Base-by-base conservation (phyloP, 2,888 invertebrate species). In the Patella ulyssiponensis region DNA sequence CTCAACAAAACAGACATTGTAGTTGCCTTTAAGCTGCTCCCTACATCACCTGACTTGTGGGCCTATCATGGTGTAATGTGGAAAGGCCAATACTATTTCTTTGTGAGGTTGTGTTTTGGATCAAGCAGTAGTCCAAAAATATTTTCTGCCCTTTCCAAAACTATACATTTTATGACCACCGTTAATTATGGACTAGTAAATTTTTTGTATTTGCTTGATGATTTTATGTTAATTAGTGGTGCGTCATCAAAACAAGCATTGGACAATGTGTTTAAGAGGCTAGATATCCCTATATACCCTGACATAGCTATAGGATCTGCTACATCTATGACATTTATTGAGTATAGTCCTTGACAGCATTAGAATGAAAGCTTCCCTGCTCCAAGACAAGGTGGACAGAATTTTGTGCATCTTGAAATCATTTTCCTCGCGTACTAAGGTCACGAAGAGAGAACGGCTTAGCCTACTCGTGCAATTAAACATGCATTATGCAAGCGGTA, bases 151-250 rank as follows among this genome's bases (percentile, higher is more conserved):
- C 23, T 79, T 1, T 74, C 77, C 23, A 53, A 14, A 15, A 53
- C 70, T 4, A 15, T 79, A 12, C 75, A 75, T 70, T 79, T 64
- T 64, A 76, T 71, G 17, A 73, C 76, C 11, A 23, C 54, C 54
- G 20, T 76, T 53, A 73, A 69, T n/a, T 76, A 75, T 64, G 15
- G 20, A 2, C 33, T 79, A 1, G 23, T 58, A 14, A 53, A 77
- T 69, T 69, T 77, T 51, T 56, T 77, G 1, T 75, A 79, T 75
- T 52, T 79, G 20, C 64, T 79, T 7, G 79, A 79, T 72, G 79
- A 79, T 27, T 79, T 77, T 33, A 9, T 79, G 1, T 75, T 75
- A 69, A 17, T 76, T 58, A 74, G 76, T 56, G n/a, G 11, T 11
- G 20, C 75, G 12, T 17, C 58, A 53, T 27, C 23, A 9, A 54